Conservation (phyloP, 2,113 vertebrate species). For the Trachemys scripta region DNA sequence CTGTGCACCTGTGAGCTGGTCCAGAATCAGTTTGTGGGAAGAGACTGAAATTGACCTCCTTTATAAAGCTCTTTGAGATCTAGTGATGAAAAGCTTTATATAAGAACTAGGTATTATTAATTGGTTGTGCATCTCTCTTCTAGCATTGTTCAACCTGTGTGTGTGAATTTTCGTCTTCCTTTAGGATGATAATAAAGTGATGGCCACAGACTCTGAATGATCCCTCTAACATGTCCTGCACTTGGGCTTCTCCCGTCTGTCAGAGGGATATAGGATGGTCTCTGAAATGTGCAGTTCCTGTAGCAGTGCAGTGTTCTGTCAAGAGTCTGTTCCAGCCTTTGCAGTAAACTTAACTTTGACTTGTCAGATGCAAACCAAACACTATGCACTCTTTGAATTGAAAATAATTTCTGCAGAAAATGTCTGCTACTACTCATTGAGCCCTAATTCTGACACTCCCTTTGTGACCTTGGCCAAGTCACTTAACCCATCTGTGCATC, state of each 20-base stretch:
- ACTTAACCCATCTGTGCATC: background rate
- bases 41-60: background rate
- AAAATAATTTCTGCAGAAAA: slow-evolving; percentile 11
- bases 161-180: background rate
- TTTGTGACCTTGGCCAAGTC: slow-evolving; percentile 55
- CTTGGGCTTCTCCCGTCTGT: background rate
- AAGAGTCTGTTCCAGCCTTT: background rate
- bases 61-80: background rate
- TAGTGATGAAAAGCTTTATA: background rate
- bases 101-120: background rate
- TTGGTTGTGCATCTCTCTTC: background rate
- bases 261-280: background rate
- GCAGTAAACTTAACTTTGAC: background rate
- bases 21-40: background rate
- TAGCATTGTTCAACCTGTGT: background rate
- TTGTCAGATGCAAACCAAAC: background rate
- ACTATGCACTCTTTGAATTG: rapidly evolving
- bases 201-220: background rate
- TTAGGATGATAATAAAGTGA: background rate
- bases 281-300: background rate
- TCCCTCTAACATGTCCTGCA: background rate
- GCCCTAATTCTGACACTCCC: rapidly evolving
- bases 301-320: background rate
- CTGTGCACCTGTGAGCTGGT: rapidly evolving
- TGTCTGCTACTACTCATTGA: background rate